Conservation (phyloP, 2,888 invertebrate genomes). For the Ceriagrion tenellum region DNA sequence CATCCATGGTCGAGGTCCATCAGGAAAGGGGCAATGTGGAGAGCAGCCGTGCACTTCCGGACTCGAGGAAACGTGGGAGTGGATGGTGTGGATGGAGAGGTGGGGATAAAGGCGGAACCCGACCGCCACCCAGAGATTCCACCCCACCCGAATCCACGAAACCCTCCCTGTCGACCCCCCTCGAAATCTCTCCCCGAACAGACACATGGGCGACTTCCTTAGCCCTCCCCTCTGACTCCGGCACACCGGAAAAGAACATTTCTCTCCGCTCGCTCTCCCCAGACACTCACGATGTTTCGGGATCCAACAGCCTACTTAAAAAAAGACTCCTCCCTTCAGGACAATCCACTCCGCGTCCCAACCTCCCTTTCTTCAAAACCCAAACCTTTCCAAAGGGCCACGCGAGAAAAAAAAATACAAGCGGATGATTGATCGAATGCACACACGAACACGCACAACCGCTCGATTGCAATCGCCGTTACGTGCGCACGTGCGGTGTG, state of each 20-base stretch:
- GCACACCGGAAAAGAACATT: neutral
- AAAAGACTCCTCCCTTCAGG: neutral
- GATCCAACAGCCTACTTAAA: neutral
- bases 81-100: neutral
- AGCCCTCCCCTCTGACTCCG: neutral
- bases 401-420: neutral
- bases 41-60: neutral
- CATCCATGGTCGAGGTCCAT: no score
- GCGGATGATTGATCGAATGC: neutral
- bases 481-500: neutral
- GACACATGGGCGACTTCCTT: neutral
- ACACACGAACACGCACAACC: neutral
- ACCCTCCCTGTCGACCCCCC: neutral
- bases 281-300: neutral
- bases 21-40: neutral
- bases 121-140: neutral
- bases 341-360: neutral
- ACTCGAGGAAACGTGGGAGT: neutral
- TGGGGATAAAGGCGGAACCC: neutral
- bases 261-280: neutral
- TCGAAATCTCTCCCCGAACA: neutral
- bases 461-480: neutral
- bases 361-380: neutral
- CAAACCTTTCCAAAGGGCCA: neutral
- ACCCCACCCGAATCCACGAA: neutral